Evolutionary conservation across 2,797 vertebrate genomes (phyloP).

Genomic region (Myotis findleyi): DNA sequence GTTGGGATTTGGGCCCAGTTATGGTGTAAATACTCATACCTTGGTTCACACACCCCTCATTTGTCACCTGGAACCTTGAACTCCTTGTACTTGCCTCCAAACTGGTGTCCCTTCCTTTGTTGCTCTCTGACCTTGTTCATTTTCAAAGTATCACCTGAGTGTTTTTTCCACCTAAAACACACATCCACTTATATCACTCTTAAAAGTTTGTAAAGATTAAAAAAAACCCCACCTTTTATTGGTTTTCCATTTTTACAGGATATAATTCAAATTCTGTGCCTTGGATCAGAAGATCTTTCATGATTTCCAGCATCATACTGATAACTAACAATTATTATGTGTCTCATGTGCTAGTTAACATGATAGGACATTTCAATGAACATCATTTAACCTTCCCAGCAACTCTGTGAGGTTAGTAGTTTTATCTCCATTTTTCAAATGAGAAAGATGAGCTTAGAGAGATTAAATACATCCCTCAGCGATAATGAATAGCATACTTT

Average conservation of each 20-base stretch:
- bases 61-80: background rate
- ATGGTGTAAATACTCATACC: background rate
- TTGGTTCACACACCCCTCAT: background rate
- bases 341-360: background rate
- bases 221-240: background rate
- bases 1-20: background rate
- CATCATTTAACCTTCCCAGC: background rate
- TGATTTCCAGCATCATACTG: background rate
- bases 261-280: conserved; percentile 36
- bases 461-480: background rate
- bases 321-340: background rate
- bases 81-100: background rate
- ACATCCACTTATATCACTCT: background rate
- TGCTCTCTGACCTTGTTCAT: background rate
- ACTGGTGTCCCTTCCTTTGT: background rate
- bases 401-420: background rate
- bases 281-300: background rate
- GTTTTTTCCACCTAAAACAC: background rate
- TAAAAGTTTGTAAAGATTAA: background rate
- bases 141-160: background rate
- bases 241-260: background rate
- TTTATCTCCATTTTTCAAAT: background rate
- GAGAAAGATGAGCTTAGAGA: background rate
- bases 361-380: background rate
- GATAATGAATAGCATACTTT: background rate